Base-by-base conservation (phyloP, 1,140 invertebrate species). In the Apis dorsata region DNA sequence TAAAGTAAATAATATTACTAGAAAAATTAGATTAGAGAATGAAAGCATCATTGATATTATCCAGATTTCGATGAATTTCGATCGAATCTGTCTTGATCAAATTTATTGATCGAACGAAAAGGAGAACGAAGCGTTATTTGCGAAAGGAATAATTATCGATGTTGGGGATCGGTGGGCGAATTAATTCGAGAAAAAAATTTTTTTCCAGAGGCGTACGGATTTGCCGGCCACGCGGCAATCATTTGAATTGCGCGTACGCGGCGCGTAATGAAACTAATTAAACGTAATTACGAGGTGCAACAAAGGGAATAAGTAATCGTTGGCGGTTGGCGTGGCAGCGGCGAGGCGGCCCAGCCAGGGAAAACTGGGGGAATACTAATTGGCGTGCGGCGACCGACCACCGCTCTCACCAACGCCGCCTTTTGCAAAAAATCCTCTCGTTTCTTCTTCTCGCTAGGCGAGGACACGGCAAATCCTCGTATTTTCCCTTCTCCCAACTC, bases 291-390 rank as follows among this genome's bases (percentile, higher is more conserved):
- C 55, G 8, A 74, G 24, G 55, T 74, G n/a, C 34, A 74, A 74
- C 57, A 49, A 49, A 74, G 72, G 57, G 72, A 60, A 28, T 74
- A 44, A 60, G 21, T 44, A 44, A 73, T 73, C 19, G 28, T 21
- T 57, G 10, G 53, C 49, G 66, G 51, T n/a, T 70, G 55, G 13
- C 70, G n/a, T 28, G 24, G 55, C 70, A 57, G 28, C 11, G 51
- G 34, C 34, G 3, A 57, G 15, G 55, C 28, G 53, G 28, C 2
- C 28, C 19, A 13, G 28, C 71, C 28, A 34, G 24, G 71, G 71
- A 73, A 74, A 74, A 21, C 49, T 55, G 59, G 34, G 34, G 57
- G 34, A 62, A 74, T 74, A 24, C 57, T 74, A 74, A 74, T 74
- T 74, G 21, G 34, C 24, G 19, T 49, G 15, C 15, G n/a, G 49